These are phyloP conservation scores for Oncorhynchus mykiss DNA, from an alignment of 2,113 vertebrate genomes.

Conservation along the genomic window DNA sequence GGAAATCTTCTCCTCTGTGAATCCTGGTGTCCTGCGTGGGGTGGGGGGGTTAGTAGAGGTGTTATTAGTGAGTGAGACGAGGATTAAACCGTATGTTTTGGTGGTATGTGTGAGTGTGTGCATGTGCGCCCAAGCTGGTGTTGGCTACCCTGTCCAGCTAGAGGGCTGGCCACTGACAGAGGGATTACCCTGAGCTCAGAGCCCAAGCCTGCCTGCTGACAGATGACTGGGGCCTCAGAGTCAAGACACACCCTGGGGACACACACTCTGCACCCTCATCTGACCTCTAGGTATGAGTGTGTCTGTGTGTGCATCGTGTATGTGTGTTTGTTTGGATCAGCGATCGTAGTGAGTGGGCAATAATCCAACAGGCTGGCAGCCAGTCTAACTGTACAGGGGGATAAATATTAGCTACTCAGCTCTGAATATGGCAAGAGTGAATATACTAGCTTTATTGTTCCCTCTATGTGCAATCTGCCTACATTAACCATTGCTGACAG, in stretches of 20 bases:
- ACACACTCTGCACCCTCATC: conserved; percentile 38
- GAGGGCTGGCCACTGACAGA: conserved; percentile 67
- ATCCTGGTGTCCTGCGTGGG: conserved; percentile 33
- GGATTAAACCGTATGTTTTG: too few relatives aligned
- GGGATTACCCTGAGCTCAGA: conserved; percentile 61
- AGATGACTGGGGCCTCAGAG: conserved; percentile 53
- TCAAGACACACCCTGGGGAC: conserved; percentile 53
- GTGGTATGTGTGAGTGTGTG: background rate
- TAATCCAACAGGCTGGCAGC: background rate
- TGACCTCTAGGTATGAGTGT: conserved; percentile 28
- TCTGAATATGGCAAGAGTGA: too few relatives aligned
- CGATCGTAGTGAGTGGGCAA: background rate
- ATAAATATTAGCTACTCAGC: too few relatives aligned
- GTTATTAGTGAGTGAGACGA: too few relatives aligned
- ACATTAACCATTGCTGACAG: too few relatives aligned
- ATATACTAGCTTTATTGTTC: too few relatives aligned
- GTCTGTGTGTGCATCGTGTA: background rate
- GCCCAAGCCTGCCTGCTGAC: conserved; percentile 60
- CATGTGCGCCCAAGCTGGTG: background rate
- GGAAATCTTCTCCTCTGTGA: too few relatives aligned
- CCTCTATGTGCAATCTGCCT: too few relatives aligned
- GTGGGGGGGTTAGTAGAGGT: background rate
- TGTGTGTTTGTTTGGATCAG: conserved; percentile 5
- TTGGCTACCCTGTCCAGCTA: conserved; percentile 44
- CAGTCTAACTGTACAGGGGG: background rate